Percentiles rank a stretch among this genome's conserved stretches.
Conservation (phyloP, 37 sponge, comb jelly and placozoan species). For the Bolinopsis microptera region DNA sequence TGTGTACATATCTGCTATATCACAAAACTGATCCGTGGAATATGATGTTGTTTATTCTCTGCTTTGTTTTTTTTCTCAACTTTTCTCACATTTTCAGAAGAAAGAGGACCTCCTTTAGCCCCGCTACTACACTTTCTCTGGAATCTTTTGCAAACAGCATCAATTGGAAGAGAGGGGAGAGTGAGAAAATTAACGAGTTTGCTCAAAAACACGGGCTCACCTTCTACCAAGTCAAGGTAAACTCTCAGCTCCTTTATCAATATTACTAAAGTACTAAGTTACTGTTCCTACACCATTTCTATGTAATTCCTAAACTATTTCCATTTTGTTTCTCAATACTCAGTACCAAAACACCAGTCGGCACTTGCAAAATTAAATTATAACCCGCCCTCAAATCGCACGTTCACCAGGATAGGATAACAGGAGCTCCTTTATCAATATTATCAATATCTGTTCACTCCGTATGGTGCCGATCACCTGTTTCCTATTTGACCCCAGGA, state of each 20-base stretch:
- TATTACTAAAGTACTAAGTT: too few species aligned
- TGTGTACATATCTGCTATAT: too few species aligned
- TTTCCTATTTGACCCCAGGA: background rate
- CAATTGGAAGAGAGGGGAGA: conserved; percentile 58
- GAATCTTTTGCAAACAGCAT: conserved; percentile 47
- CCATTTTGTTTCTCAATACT: background rate
- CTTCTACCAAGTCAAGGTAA: conserved; percentile 62
- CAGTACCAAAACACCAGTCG: background rate
- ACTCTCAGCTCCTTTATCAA: background rate
- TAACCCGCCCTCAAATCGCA: background rate
- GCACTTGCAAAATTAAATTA: background rate
- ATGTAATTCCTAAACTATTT: too few species aligned
- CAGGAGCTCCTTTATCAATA: background rate
- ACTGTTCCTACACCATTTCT: too few species aligned
- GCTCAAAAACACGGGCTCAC: conserved; percentile 60
- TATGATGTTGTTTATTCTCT: too few species aligned
- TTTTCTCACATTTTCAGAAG: conserved; percentile 52
- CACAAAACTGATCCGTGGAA: too few species aligned
- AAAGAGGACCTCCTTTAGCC: conserved; percentile 57
- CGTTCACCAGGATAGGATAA: background rate
- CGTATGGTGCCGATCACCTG: background rate
- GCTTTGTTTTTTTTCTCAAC: background rate
- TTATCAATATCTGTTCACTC: background rate
- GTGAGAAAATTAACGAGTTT: conserved; percentile 62
- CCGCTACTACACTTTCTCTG: conserved; percentile 49